phyloP scores from a whole-genome alignment of 2,797 vertebrate genomes.

The Melanogrammus aeglefinus region DNA sequence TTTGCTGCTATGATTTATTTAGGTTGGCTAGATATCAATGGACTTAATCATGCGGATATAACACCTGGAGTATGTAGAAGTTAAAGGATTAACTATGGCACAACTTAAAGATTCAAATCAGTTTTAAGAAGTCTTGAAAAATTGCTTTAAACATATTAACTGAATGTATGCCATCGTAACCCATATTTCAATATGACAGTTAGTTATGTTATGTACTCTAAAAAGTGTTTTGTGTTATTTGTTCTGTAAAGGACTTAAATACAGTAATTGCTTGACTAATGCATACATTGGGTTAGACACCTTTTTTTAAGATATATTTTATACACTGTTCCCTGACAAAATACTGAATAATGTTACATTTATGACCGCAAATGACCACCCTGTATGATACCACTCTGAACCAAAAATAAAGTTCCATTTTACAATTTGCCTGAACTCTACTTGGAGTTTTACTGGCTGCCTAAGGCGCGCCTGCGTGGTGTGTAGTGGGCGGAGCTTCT shows the following conservation, averaged over 20 bases:
- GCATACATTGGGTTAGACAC: not conserved
- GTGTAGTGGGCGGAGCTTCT: constrained; percentile 57
- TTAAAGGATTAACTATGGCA: not conserved
- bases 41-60: not conserved
- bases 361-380: not conserved
- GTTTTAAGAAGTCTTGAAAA: not conserved
- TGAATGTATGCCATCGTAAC: not conserved
- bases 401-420: constrained; percentile 1
- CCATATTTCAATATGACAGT: not conserved
- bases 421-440: not conserved
- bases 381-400: not conserved
- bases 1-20: constrained; percentile 30
- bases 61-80: constrained; percentile 11
- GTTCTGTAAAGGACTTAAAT: not conserved
- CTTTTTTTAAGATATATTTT: not conserved
- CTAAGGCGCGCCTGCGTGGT: not conserved
- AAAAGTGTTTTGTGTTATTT: not conserved
- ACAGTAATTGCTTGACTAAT: not conserved
- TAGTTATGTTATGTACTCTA: not conserved
- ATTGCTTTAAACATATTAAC: not conserved
- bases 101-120: constrained; percentile 6
- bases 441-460: not conserved
- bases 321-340: not conserved
- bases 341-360: not conserved
- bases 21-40: not conserved